Evolutionary conservation across 2,113 vertebrate genomes (phyloP), one percentile per base, ranked within the genome.

Genomic region (Arenaria interpres): DNA sequence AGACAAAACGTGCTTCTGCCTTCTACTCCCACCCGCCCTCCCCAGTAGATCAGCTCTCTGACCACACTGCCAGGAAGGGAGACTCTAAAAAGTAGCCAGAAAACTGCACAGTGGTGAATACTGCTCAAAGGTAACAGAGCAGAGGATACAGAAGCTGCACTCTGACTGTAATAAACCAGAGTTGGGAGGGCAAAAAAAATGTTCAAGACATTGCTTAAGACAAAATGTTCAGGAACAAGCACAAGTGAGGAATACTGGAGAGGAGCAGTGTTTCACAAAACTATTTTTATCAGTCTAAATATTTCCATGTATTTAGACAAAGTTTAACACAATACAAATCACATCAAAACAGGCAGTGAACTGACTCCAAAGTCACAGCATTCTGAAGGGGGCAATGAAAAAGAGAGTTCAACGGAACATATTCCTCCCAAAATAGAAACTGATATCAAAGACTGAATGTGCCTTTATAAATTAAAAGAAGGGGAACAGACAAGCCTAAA

Each of bases 351-450:
- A 71, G 37, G 78, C 85, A 88, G 45, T 51, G 56, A 93, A 90
- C 43, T 51, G 64, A 89, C 64, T 93, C 76, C 32, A 51, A 81
- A 93, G 68, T 80, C 80, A 84, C 5, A 24, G 59, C 63, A 81
- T 81, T 86, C 68, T 67, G 51, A 77, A 80, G 32, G 22, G 32
- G 9, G 39, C 17, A 27, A 12, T 4, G 7, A 6, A 18, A 35
- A 62, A 69, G 32, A 7, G 43, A 86, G 79, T 83, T 77, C 63
- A 86, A 77, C n/a, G 48, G 72, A 86, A 90, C 46, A 51, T 86
- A 41, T 33, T 84, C 68, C 71, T 94, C 88, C 88, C 63, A n/a
- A 90, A 96, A 95, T 83, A 94, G 92, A 90, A 92, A 85, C 28
- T 30, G 8, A 14, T 77, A 93, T 86, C 72, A 80, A 92, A 96